Evolutionary conservation across 2,888 invertebrate genomes (phyloP).

Genomic region (Nomada fucata): DNA sequence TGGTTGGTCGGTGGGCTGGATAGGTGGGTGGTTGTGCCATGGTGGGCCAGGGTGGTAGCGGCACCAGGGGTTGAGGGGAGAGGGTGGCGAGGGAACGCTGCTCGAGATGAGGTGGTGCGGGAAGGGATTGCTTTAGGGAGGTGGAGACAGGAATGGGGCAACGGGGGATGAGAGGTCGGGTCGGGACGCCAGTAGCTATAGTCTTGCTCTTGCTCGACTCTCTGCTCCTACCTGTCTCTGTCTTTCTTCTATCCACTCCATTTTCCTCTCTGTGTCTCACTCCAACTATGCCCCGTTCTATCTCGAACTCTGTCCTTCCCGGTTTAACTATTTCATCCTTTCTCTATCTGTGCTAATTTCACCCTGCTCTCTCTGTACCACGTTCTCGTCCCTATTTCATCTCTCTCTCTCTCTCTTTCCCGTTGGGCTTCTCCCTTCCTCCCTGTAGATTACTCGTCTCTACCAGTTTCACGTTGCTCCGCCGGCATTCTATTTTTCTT

Average conservation of each 20-base stretch:
- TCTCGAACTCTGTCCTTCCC: not conserved
- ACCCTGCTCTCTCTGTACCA: slow-evolving; percentile 23
- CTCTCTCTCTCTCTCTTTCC: not conserved
- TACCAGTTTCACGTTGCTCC: slow-evolving; percentile 24
- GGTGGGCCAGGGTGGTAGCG: slow-evolving; percentile 66
- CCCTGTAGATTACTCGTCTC: slow-evolving; percentile 4
- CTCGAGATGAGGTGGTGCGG: slow-evolving; percentile 63
- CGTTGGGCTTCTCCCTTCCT: too few species aligned
- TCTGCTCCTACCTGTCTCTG: slow-evolving; percentile 30
- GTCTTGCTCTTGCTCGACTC: slow-evolving; percentile 58
- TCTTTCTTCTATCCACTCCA: slow-evolving; percentile 14
- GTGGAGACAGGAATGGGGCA: slow-evolving; percentile 71
- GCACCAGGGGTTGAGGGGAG: slow-evolving; percentile 45
- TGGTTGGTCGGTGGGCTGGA: slow-evolving; percentile 78
- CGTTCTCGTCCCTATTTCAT: slow-evolving; percentile 15
- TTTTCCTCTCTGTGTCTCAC: slow-evolving; percentile 4
- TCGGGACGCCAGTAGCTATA: slow-evolving; percentile 72
- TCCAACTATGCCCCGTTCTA: not conserved
- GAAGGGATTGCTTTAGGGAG: slow-evolving; percentile 54
- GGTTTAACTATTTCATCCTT: slow-evolving; percentile 43
- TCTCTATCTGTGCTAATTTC: slow-evolving; percentile 50
- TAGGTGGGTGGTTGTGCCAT: slow-evolving; percentile 73
- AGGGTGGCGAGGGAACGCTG: slow-evolving; percentile 40
- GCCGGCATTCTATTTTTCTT: slow-evolving; percentile 56
- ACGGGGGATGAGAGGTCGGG: slow-evolving; percentile 70